Percentiles rank a stretch among this genome's conserved stretches.
phyloP scores from a whole-genome alignment of 2,113 vertebrate species.

The Tyto alba region DNA sequence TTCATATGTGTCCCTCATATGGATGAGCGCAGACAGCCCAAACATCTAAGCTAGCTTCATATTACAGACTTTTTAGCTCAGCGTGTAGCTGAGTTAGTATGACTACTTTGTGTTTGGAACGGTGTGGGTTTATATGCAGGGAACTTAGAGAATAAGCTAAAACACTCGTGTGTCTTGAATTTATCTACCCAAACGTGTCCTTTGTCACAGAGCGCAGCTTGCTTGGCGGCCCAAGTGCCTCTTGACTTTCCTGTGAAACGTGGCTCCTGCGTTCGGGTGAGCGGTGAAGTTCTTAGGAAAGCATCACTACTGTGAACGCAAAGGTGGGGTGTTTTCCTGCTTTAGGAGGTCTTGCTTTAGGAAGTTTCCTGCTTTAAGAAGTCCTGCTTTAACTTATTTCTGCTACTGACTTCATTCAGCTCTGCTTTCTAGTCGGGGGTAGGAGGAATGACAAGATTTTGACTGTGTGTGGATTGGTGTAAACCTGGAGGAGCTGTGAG shows the following conservation, averaged over 20 bases:
- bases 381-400: too few relatives aligned
- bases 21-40: neutral
- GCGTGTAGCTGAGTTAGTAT: neutral
- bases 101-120: neutral
- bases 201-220: neutral
- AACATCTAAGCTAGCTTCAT: neutral
- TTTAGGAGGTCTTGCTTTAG: too few relatives aligned
- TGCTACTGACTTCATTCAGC: neutral
- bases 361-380: neutral
- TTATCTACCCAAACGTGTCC: neutral
- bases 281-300: neutral
- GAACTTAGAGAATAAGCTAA: neutral
- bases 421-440: neutral
- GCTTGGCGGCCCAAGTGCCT: neutral
- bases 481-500: neutral
- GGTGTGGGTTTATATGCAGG: neutral
- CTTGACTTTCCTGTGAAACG: fast-evolving
- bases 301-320: neutral
- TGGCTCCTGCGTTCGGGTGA: neutral
- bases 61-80: neutral
- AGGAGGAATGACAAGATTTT: neutral
- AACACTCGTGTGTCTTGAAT: neutral
- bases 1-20: neutral
- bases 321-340: neutral
- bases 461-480: neutral